These are phyloP conservation scores for Neosalanx taihuensis DNA, from an alignment of 2,797 vertebrate species.

Conservation along the genomic window DNA sequence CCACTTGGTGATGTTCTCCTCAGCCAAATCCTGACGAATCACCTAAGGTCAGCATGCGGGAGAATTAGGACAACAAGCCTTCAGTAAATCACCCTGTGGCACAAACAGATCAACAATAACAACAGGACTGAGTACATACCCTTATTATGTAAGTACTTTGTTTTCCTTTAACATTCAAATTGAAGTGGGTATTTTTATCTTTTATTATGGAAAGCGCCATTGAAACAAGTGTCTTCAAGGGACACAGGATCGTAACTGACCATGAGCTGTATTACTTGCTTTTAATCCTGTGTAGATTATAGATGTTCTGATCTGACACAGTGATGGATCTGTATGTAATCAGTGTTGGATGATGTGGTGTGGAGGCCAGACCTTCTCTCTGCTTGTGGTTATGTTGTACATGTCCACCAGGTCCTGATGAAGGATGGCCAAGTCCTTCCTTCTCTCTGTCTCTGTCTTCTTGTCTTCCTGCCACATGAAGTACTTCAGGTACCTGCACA, in stretches of 20 bases:
- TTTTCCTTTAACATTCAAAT: no score
- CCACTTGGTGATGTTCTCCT: conserved; percentile 54
- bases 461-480: conserved; percentile 41
- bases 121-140: neutral
- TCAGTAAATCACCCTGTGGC: no score
- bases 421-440: conserved; percentile 21
- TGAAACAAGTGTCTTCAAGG: no score
- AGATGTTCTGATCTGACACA: no score
- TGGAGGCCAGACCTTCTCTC: conserved; percentile 24
- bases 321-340: no score
- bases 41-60: conserved; percentile 31
- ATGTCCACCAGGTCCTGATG: conserved; percentile 20
- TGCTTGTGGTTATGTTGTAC: conserved; percentile 10
- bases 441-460: conserved; percentile 23
- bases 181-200: no score
- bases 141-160: neutral
- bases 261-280: no score
- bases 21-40: conserved; percentile 24
- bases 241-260: no score
- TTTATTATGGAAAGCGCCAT: no score
- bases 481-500: conserved; percentile 38
- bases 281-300: no score
- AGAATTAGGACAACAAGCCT: neutral
- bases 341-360: no score
- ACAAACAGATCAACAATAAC: neutral